Conservation (phyloP, 2,888 invertebrate genomes). For the Caenorhabditis becei region DNA sequence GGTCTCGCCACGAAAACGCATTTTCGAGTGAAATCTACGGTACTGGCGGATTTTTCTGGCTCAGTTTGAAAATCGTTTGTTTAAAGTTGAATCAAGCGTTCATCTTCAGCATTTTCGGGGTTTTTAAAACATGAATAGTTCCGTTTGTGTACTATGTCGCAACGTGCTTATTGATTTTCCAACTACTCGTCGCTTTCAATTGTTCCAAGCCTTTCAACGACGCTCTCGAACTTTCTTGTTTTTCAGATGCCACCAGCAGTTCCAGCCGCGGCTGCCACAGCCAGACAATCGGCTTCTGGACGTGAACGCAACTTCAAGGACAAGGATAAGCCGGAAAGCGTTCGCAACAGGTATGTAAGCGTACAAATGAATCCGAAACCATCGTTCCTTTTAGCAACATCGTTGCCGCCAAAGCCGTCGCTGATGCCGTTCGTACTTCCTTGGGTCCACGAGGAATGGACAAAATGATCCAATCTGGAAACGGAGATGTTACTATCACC, state of each 20-base stretch:
- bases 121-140: background rate
- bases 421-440: conserved; percentile 98
- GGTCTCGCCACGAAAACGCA: conserved; percentile 55
- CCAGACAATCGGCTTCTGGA: conserved; percentile 65
- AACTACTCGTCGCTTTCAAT: background rate
- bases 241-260: conserved; percentile 65
- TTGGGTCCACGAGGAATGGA: conserved; percentile 98
- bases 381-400: conserved; percentile 89
- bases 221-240: conserved; percentile 1
- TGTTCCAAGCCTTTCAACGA: background rate
- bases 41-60: conserved; percentile 60
- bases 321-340: conserved; percentile 88
- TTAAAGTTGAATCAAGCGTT: background rate
- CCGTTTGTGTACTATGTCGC: background rate
- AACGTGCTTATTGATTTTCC: background rate
- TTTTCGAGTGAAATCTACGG: conserved; percentile 33
- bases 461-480: conserved; percentile 98
- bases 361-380: background rate
- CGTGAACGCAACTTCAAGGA: conserved; percentile 81
- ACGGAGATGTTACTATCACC: conserved; percentile 98
- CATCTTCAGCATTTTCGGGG: background rate
- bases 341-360: conserved; percentile 68
- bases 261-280: conserved; percentile 56
- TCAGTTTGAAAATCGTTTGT: conserved; percentile 28
- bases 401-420: conserved; percentile 96